phyloP scores from a whole-genome alignment of 2,888 invertebrate genomes.

The Anthoptus insignis region DNA sequence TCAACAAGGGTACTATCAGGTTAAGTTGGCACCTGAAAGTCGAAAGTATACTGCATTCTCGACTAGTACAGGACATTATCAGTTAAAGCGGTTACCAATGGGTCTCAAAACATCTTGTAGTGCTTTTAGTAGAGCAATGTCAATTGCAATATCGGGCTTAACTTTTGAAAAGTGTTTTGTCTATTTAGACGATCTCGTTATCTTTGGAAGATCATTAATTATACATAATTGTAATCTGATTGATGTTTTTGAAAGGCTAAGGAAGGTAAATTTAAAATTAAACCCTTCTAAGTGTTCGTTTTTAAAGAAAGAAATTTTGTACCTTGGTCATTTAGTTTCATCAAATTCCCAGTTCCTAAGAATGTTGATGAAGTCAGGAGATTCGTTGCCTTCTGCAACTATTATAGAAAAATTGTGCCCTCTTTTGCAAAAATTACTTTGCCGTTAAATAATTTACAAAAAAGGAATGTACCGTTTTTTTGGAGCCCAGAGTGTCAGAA shows the following conservation, averaged over 20 bases:
- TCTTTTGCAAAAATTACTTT: conserved; percentile 38
- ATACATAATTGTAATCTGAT: conserved; percentile 40
- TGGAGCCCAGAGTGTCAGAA: conserved; percentile 43
- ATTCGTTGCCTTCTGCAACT: conserved; percentile 26
- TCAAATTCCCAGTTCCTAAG: conserved; percentile 41
- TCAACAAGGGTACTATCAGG: conserved; percentile 28
- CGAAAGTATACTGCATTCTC: conserved; percentile 26
- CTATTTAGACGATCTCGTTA: conserved; percentile 36
- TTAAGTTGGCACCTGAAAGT: conserved; percentile 1
- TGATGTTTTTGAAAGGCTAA: conserved; percentile 37
- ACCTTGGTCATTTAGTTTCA: conserved; percentile 39
- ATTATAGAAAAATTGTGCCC: neutral
- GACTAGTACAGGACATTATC: conserved; percentile 13
- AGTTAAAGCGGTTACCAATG: conserved; percentile 29
- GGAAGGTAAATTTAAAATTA: conserved; percentile 35
- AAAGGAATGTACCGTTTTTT: conserved; percentile 41
- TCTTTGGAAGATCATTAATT: conserved; percentile 28
- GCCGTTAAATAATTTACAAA: conserved; percentile 44
- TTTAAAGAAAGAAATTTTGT: conserved; percentile 37
- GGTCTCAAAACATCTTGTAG: conserved; percentile 26
- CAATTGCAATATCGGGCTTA: conserved; percentile 23
- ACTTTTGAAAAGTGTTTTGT: conserved; percentile 23
- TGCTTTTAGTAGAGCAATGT: conserved; percentile 20
- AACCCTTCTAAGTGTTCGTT: conserved; percentile 41
- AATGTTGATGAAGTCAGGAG: conserved; percentile 40